A percentile compares a stretch with the other conserved stretches of the same genome.
Evolutionary conservation across 2,113 vertebrate species (phyloP).

Genomic region (Vulpes vulpes): DNA sequence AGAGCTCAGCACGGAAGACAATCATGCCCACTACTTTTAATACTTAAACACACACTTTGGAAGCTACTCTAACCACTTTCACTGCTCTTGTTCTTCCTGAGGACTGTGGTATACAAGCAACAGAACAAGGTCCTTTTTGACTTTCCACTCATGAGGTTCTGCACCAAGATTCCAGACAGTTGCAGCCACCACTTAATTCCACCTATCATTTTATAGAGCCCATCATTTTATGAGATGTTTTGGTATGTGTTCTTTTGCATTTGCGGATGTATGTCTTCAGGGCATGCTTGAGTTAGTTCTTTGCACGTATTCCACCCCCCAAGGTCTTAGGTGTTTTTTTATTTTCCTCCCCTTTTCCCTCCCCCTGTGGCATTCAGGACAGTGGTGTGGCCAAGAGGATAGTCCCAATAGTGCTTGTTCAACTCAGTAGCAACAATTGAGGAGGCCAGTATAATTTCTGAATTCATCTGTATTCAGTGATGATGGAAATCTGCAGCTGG

Average conservation of each 20-base stretch:
- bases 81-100: background rate
- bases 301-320: background rate
- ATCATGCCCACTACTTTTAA: constrained; percentile 15
- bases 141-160: background rate
- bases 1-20: constrained; percentile 41
- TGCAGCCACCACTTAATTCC: constrained; percentile 32
- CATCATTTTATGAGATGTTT: constrained; percentile 49
- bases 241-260: constrained; percentile 39
- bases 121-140: constrained; percentile 14
- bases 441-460: constrained; percentile 76
- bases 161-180: constrained; percentile 4
- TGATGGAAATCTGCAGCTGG: constrained; percentile 80
- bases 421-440: constrained; percentile 65
- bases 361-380: constrained; percentile 8
- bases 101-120: background rate
- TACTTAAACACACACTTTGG: constrained; percentile 9
- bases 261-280: background rate
- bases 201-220: background rate
- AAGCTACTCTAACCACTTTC: background rate
- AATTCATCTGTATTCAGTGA: constrained; percentile 77
- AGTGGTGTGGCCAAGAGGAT: constrained; percentile 25
- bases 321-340: background rate
- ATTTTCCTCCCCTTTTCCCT: constrained; percentile 12
- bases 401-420: constrained; percentile 72
- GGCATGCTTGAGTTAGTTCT: constrained; percentile 32